These are phyloP conservation scores for Sarcophaga rosellei DNA, from an alignment of 2,888 invertebrate genomes.

Conservation along the genomic window DNA sequence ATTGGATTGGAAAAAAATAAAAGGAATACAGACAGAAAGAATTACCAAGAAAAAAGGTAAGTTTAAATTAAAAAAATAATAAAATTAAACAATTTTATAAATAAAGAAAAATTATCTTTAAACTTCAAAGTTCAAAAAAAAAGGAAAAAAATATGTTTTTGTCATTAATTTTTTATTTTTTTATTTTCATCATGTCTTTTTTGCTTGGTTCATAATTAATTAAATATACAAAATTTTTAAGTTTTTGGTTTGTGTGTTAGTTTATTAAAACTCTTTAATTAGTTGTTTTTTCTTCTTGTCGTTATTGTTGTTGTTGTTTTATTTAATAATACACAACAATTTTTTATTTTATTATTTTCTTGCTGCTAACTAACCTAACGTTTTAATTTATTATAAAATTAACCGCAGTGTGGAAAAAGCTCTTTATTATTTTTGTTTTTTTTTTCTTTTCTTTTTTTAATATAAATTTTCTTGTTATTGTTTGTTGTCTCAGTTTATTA, in stretches of 20 bases:
- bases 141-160: conserved; percentile 3
- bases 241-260: neutral
- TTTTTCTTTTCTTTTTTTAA: conserved; percentile 27
- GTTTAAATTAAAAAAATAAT: conserved; percentile 33
- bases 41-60: conserved; percentile 46
- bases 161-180: conserved; percentile 2
- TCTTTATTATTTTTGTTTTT: conserved; percentile 37
- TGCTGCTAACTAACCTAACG: conserved; percentile 26
- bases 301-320: conserved; percentile 26
- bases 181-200: conserved; percentile 13
- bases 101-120: conserved; percentile 52
- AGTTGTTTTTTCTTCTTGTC: conserved; percentile 19
- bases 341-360: conserved; percentile 37
- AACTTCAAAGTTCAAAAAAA: conserved; percentile 48
- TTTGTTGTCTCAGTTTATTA: conserved; percentile 40
- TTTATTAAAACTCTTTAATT: neutral
- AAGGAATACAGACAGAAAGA: neutral
- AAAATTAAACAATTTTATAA: conserved; percentile 17
- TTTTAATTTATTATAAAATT: conserved; percentile 62
- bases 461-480: conserved; percentile 57
- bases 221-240: conserved; percentile 6
- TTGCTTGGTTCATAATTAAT: conserved; percentile 32
- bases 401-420: conserved; percentile 59
- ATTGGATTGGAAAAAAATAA: conserved; percentile 3
- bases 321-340: conserved; percentile 7